phyloP scores from a whole-genome alignment of 1,140 invertebrate genomes.

The Lordiphosa mommai region DNA sequence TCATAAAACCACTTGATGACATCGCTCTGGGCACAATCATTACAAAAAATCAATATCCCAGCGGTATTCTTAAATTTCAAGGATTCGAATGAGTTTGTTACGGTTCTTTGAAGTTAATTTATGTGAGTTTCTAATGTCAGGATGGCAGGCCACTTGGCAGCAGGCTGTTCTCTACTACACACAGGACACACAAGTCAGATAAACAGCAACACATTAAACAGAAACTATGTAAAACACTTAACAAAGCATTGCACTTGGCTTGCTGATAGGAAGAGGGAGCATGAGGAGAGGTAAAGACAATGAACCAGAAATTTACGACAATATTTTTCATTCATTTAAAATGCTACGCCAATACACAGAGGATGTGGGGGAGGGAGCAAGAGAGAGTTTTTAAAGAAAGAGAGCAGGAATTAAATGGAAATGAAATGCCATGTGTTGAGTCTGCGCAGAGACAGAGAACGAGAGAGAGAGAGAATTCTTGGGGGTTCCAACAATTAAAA shows the following conservation, averaged over 20 bases:
- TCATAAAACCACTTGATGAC: too few relatives aligned
- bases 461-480: background rate
- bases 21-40: too few relatives aligned
- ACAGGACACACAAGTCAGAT: background rate
- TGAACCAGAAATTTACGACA: slow-evolving; percentile 65
- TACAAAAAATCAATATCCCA: too few relatives aligned
- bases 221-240: slow-evolving; percentile 60
- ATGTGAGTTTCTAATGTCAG: slow-evolving; percentile 9
- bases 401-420: background rate
- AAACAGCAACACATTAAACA: slow-evolving; percentile 23
- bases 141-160: too few relatives aligned
- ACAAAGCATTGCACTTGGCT: slow-evolving; percentile 58
- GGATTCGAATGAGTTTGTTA: too few relatives aligned
- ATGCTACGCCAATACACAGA: slow-evolving; percentile 67
- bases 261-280: slow-evolving; percentile 10
- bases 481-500: slow-evolving; percentile 66
- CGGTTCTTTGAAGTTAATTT: slow-evolving; percentile 27
- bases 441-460: slow-evolving; percentile 1
- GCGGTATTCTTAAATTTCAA: too few relatives aligned
- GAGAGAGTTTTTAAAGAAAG: background rate
- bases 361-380: background rate
- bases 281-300: slow-evolving; percentile 23
- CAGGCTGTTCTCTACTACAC: too few relatives aligned
- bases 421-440: background rate
- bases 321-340: slow-evolving; percentile 77